A percentile compares a stretch with the other conserved stretches of the same genome.
Conservation (phyloP, 2,888 invertebrate genomes). For the Cephus runcator region DNA sequence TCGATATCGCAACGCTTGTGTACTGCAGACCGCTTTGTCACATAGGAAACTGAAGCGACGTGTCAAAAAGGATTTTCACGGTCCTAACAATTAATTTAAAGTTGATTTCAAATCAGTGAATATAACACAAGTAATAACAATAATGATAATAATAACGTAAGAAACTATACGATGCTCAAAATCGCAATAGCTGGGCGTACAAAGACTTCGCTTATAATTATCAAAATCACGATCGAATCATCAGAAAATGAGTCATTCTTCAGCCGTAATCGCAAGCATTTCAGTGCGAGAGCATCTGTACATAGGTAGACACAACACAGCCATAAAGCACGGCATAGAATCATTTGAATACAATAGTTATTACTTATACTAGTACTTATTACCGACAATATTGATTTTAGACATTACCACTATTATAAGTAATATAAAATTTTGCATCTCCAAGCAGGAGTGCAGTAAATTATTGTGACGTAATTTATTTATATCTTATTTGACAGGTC, state of each 20-base stretch:
- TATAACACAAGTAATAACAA: not conserved
- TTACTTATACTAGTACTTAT: no score
- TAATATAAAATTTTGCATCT: no score
- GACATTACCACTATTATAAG: no score
- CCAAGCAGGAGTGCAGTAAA: not conserved
- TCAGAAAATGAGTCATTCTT: no score
- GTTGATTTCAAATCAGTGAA: not conserved
- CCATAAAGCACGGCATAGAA: no score
- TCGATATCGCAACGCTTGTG: not conserved
- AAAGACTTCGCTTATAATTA: no score
- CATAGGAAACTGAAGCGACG: not conserved
- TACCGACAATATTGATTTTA: no score
- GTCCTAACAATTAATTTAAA: not conserved
- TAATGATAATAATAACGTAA: not conserved
- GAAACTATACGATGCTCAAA: not conserved
- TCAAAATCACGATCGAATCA: no score
- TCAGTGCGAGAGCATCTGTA: no score
- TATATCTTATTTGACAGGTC: constrained; percentile 36
- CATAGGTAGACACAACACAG: no score
- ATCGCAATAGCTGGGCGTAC: not conserved
- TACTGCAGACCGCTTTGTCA: not conserved
- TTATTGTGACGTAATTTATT: not conserved
- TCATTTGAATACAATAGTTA: no score
- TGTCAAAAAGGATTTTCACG: not conserved
- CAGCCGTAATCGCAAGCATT: no score